Base-by-base conservation (phyloP, 2,888 invertebrate species). In the Caenorhabditis imperialis region DNA sequence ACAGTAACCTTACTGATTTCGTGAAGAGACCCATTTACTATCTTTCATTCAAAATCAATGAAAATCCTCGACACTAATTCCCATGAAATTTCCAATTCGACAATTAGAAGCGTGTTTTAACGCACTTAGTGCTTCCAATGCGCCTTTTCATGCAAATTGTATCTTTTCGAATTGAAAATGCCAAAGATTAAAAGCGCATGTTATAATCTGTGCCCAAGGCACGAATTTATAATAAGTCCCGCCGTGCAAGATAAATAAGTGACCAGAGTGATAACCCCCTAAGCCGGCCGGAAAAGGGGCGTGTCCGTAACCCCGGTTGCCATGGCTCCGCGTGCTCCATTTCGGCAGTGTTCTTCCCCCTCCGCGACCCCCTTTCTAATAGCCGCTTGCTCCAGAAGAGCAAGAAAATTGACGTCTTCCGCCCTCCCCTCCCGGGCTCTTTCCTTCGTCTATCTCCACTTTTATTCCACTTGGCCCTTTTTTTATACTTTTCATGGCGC, bases 371-470 rank as follows among this genome's bases (percentile, higher is more conserved):
- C 37, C 27, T 20, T 37, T 16, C 37, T n/a, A n/a, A n/a, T n/a
- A n/a, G n/a, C 35, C 18, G n/a, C 12, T 18, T 33, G 50, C 50
- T 50, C 35, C 35, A 27, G 20, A 27, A 30, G 22, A 40, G 44
- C 22, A 22, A 40, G 57, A 67, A 58, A 57, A 58, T 60, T 67
- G 58, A 53, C 58, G 63, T 70, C 60, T 70, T 57, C 57, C 70
- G 51, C 45, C 23, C 33, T 30, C 33, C 18, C 42, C 20, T 10
- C 27, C 5, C 5, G 23, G 23, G 22, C 22, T 22, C 20, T 12
- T 45, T 45, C 22, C 7, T 20, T 23, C 10, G 5, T 45, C 23
- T 12, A 20, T 20, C n/a, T 45, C 45, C 6, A 22, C 23, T 45
- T n/a, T 14, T 20, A 45, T 25, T 2, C 22, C n/a, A 3, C 30